Percentiles rank a stretch among this genome's conserved stretches.
Conservation (phyloP, 1,140 invertebrate genomes). For the Drosophila obscura region DNA sequence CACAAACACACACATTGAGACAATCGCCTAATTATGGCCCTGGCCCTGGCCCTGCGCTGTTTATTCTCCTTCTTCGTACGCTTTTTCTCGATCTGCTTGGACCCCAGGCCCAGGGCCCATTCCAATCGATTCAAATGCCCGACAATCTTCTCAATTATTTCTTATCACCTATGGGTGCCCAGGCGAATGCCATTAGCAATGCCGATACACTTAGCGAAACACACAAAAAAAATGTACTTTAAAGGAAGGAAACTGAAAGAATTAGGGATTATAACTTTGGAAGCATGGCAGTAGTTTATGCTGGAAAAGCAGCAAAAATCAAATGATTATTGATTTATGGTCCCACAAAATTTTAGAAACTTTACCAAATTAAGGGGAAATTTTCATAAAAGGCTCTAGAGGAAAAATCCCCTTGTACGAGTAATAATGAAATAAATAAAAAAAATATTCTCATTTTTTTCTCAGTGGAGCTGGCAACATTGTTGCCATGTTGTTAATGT, state of each 20-base stretch:
- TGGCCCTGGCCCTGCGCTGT: constrained; percentile 30
- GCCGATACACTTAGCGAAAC: constrained; percentile 5
- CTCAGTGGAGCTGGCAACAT: constrained; percentile 46
- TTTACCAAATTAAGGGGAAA: too few species aligned
- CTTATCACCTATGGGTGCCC: constrained; percentile 63
- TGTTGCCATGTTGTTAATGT: constrained; percentile 59
- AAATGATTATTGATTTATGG: too few species aligned
- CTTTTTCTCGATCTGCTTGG: constrained; percentile 1
- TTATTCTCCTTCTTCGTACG: constrained; percentile 28
- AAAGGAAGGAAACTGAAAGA: too few species aligned
- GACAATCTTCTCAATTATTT: constrained; percentile 80
- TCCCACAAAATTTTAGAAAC: not conserved
- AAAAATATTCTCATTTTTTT: not conserved
- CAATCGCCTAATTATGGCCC: constrained; percentile 52
- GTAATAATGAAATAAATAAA: not conserved
- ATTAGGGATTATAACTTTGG: too few species aligned
- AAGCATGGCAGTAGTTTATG: too few species aligned
- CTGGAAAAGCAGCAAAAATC: too few species aligned
- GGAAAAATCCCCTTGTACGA: too few species aligned
- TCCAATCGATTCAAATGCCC: constrained; percentile 72
- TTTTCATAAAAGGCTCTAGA: too few species aligned
- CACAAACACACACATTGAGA: constrained; percentile 13
- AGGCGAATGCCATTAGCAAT: constrained; percentile 33
- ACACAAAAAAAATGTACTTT: too few species aligned
- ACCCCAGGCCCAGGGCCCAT: constrained; percentile 5